Percentiles rank a stretch among this genome's conserved stretches.
phyloP scores from a whole-genome alignment of 2,113 vertebrate species.

The Rhombomys opimus region DNA sequence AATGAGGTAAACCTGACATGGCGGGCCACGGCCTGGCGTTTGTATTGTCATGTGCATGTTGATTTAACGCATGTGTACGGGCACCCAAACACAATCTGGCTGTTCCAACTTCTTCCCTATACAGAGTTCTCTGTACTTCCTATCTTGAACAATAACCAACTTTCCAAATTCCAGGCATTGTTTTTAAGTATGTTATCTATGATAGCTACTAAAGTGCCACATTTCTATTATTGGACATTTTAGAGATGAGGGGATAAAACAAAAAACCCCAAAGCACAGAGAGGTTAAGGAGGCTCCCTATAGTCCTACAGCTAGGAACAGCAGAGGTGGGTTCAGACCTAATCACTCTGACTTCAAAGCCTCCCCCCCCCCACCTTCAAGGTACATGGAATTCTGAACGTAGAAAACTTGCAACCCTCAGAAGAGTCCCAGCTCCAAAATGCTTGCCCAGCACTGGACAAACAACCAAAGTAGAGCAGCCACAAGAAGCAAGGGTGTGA shows the following conservation, averaged over 20 bases:
- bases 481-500: not conserved
- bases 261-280: not conserved
- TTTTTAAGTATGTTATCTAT: constrained; percentile 1
- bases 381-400: not conserved
- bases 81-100: not conserved
- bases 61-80: not conserved
- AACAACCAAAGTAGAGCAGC: not conserved
- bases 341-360: not conserved
- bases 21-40: not conserved
- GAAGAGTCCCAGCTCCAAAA: not conserved
- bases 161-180: not conserved
- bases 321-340: not conserved
- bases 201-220: not conserved
- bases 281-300: constrained; percentile 19
- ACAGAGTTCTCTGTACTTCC: constrained; percentile 1
- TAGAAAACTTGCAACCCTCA: not conserved
- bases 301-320: constrained; percentile 11
- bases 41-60: not conserved
- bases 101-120: not conserved
- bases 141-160: not conserved
- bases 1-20: not conserved
- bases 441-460: not conserved
- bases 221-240: not conserved
- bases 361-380: not conserved
- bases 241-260: not conserved